These are phyloP conservation scores for Pseudochirops corinnae DNA, from an alignment of 2,797 vertebrate species.

Conservation along the genomic window DNA sequence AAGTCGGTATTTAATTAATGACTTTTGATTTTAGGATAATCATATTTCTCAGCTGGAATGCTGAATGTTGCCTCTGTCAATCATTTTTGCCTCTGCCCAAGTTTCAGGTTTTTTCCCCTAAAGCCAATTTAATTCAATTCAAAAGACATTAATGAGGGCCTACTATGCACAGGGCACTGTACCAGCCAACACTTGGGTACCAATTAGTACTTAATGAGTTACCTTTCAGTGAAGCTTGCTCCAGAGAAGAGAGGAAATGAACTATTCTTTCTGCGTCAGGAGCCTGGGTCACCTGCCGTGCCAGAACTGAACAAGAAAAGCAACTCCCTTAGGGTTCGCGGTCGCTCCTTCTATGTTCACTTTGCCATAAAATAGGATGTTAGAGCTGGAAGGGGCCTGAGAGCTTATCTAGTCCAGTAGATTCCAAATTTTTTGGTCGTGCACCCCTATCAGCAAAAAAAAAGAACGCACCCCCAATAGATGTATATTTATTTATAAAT, in stretches of 20 bases:
- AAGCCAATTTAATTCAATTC: not conserved
- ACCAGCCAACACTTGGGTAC: not conserved
- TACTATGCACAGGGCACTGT: not conserved
- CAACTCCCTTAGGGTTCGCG: fast-evolving
- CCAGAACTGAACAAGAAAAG: slow-evolving; percentile 39
- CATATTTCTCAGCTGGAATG: not conserved
- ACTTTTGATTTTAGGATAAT: not conserved
- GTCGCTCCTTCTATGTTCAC: not conserved
- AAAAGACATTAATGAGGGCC: not conserved
- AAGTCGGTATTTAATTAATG: not conserved
- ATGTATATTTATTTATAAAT: not conserved
- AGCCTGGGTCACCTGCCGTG: slow-evolving; percentile 31
- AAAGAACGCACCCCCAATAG: not conserved
- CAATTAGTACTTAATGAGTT: not conserved
- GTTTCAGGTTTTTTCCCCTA: not conserved
- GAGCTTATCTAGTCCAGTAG: slow-evolving; percentile 10
- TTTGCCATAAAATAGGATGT: slow-evolving; percentile 17
- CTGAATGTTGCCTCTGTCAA: not conserved
- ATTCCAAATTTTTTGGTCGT: not conserved
- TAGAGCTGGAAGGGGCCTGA: fast-evolving
- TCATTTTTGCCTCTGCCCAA: not conserved
- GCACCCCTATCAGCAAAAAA: not conserved
- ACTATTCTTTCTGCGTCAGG: slow-evolving; percentile 43
- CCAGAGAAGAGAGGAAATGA: slow-evolving; percentile 12
- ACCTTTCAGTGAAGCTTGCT: slow-evolving; percentile 24